These are phyloP conservation scores for Ypsolopha scabrella DNA, from an alignment of 2,888 invertebrate species.

Conservation along the genomic window DNA sequence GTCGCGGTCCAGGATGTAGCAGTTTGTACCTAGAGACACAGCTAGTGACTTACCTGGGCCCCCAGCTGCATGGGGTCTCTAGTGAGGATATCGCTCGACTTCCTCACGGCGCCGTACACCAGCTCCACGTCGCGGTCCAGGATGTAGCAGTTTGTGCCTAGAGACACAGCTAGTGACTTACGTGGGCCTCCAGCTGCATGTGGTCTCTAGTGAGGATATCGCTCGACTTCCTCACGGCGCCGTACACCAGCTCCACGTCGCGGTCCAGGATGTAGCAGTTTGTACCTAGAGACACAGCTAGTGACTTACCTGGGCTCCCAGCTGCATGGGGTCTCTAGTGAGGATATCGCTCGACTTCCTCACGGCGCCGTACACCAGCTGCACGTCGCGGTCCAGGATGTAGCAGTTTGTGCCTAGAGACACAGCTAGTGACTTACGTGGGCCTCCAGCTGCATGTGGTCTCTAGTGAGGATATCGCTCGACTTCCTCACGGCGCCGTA, in stretches of 20 bases:
- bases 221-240: slow-evolving; percentile 86
- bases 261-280: slow-evolving; percentile 84
- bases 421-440: too few species aligned
- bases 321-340: slow-evolving; percentile 87
- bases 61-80: slow-evolving; percentile 91
- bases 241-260: slow-evolving; percentile 87
- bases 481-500: slow-evolving; percentile 88
- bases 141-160: slow-evolving; percentile 82
- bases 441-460: slow-evolving; percentile 90
- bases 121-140: slow-evolving; percentile 88
- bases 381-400: slow-evolving; percentile 85
- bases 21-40: too few species aligned
- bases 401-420: too few species aligned
- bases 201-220: slow-evolving; percentile 89
- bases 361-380: slow-evolving; percentile 86
- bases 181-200: slow-evolving; percentile 89
- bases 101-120: slow-evolving; percentile 85
- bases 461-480: slow-evolving; percentile 85
- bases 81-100: slow-evolving; percentile 87
- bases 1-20: slow-evolving; percentile 85
- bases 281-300: too few species aligned
- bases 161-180: too few species aligned
- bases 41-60: slow-evolving; percentile 79
- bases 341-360: slow-evolving; percentile 87
- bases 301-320: slow-evolving; percentile 84